phyloP scores from a whole-genome alignment of 2,797 vertebrate species.

The Protonibea diacanthus region DNA sequence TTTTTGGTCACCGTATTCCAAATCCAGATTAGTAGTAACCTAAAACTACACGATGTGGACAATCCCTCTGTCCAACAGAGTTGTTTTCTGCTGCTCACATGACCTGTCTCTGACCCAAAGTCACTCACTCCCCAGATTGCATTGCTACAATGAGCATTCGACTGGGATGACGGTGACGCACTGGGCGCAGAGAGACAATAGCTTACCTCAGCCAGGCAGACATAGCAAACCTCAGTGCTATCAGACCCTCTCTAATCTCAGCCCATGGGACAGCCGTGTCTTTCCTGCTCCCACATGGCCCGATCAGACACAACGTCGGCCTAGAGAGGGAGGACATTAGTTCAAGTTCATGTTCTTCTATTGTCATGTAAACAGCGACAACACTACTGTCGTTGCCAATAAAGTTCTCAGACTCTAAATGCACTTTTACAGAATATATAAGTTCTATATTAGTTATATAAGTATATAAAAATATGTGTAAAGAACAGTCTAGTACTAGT shows the following conservation, averaged over 20 bases:
- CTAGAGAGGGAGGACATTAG: conserved; percentile 41
- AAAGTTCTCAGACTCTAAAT: background rate
- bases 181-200: conserved; percentile 79
- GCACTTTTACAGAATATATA: background rate
- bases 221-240: conserved; percentile 82
- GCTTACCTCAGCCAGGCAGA: conserved; percentile 83
- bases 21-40: conserved; percentile 28
- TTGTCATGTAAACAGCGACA: background rate
- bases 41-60: conserved; percentile 27
- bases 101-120: conserved; percentile 75
- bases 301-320: conserved; percentile 75
- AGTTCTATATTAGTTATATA: no score
- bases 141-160: conserved; percentile 75
- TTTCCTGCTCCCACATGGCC: conserved; percentile 81
- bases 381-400: background rate
- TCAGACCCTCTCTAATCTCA: conserved; percentile 82
- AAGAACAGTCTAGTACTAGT: background rate
- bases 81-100: conserved; percentile 66
- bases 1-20: conserved; percentile 2
- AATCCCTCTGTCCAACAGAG: conserved; percentile 42
- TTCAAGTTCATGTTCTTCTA: background rate
- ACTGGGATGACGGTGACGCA: conserved; percentile 75
- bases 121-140: conserved; percentile 75
- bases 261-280: conserved; percentile 76
- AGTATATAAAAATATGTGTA: background rate